Evolutionary conservation across 2,888 invertebrate genomes (phyloP).

Genomic region (Plebejus anna): DNA sequence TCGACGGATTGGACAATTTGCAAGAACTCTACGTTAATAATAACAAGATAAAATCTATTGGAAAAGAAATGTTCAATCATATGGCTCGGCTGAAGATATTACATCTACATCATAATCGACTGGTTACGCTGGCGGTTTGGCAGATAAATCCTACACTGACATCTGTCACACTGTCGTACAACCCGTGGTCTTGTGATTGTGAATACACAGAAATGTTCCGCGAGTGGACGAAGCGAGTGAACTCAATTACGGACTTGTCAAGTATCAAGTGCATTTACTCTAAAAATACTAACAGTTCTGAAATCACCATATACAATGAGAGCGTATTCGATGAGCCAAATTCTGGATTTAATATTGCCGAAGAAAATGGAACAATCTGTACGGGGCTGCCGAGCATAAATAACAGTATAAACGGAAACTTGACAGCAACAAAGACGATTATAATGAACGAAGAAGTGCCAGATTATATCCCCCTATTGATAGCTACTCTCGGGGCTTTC

Average conservation of each 20-base stretch:
- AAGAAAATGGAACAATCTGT: conserved; percentile 82
- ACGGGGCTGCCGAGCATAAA: conserved; percentile 83
- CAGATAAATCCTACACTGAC: conserved; percentile 82
- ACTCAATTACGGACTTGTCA: conserved; percentile 82
- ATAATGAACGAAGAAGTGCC: conserved; percentile 85
- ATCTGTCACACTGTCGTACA: conserved; percentile 83
- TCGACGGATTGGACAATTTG: conserved; percentile 87
- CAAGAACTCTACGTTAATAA: conserved; percentile 86
- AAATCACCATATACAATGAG: conserved; percentile 79
- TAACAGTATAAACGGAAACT: conserved; percentile 85
- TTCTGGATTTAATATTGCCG: conserved; percentile 80
- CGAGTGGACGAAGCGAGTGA: conserved; percentile 86
- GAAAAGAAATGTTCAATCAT: conserved; percentile 85
- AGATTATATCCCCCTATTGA: conserved; percentile 87
- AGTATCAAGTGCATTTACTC: conserved; percentile 84
- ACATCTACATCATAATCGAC: conserved; percentile 85
- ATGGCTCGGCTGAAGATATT: conserved; percentile 83
- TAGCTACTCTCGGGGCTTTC: conserved; percentile 84
- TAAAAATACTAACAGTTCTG: conserved; percentile 75
- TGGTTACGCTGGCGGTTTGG: conserved; percentile 86
- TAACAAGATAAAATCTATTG: conserved; percentile 84
- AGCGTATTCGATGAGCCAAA: conserved; percentile 79
- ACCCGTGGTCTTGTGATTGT: conserved; percentile 92
- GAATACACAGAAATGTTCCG: conserved; percentile 87
- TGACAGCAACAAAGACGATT: conserved; percentile 85